Evolutionary conservation across 2,888 invertebrate species (phyloP), one percentile per base, ranked within the genome.

Genomic region (Ametastegia equiseti): DNA sequence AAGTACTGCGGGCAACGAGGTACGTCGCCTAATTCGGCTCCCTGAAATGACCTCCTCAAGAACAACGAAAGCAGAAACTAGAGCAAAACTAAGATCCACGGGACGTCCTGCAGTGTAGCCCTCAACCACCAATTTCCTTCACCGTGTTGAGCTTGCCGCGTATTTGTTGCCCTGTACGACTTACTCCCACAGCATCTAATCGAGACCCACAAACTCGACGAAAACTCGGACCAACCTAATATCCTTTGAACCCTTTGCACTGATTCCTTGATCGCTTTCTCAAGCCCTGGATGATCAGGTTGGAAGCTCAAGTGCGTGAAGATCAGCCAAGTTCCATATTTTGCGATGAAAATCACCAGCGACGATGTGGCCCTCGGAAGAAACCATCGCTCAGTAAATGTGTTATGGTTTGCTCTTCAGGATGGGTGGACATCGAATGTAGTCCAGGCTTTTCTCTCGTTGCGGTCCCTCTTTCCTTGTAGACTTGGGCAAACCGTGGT

Each of bases 201-300:
- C 19, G 36, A 23, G 30, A 47, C 47, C 71, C 71, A 27, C 45
- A 15, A 71, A 71, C 71, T 71, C 60, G 47, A 30, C 15, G 47
- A 27, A 27, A 47, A 71, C 47, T 42, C 13, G 36, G 33, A 54
- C 33, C 36, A 15, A 13, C 19, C 36, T 54, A 19, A 54, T 54
- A 75, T 50, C 54, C 50, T 33, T 45, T 45, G 71, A 71, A 71
- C 47, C 45, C 30, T 15, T 30, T 30, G 30, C n/a, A 71, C 71
- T 9, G 71, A 71, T 71, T 71, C 45, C 45, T 45, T n/a, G n/a
- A n/a, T n/a, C 71, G 71, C 45, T 71, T 42, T 19, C 71, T 71
- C 27, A 71, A 71, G 27, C 30, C 47, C 30, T n/a, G 47, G 30
- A 7, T 30, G n/a, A 47, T 47, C 30, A 19, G n/a, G n/a, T n/a